Evolutionary conservation across 2,113 vertebrate species (phyloP).

Genomic region (Martes martes): DNA sequence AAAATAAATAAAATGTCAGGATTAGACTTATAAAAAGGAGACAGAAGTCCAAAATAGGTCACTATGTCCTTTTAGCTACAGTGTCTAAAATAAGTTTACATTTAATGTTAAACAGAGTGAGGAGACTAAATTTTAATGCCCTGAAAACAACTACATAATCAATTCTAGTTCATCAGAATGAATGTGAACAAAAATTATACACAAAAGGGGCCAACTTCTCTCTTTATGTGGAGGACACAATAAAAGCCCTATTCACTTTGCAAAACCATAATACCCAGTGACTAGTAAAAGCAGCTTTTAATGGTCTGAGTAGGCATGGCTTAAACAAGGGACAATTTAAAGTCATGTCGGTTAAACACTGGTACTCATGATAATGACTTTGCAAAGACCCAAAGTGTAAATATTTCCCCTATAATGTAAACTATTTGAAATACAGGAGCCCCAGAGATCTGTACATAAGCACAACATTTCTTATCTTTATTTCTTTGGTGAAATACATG

Average conservation of each 20-base stretch:
- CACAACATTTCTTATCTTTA: not conserved
- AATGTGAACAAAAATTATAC: not conserved
- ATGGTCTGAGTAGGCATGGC: not conserved
- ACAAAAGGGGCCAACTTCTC: not conserved
- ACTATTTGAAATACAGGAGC: not conserved
- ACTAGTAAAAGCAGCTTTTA: not conserved
- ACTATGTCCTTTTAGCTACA: not conserved
- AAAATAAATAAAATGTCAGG: slow-evolving; percentile 64
- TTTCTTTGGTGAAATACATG: not conserved
- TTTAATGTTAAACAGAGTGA: slow-evolving; percentile 8
- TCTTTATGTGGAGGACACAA: not conserved
- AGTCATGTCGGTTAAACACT: not conserved
- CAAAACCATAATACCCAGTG: not conserved
- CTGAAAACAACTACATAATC: not conserved
- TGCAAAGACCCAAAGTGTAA: not conserved
- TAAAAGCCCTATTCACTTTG: not conserved
- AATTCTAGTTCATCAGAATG: not conserved
- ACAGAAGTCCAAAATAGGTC: not conserved
- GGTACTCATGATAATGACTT: not conserved
- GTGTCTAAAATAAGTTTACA: slow-evolving; percentile 51
- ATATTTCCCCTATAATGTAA: not conserved
- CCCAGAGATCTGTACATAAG: not conserved
- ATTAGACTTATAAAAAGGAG: slow-evolving; percentile 33
- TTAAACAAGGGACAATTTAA: not conserved
- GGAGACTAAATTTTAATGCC: not conserved